Percentiles rank a stretch among this genome's conserved stretches.
Conservation (phyloP, 2,113 vertebrate species). For the Lathamus discolor region DNA sequence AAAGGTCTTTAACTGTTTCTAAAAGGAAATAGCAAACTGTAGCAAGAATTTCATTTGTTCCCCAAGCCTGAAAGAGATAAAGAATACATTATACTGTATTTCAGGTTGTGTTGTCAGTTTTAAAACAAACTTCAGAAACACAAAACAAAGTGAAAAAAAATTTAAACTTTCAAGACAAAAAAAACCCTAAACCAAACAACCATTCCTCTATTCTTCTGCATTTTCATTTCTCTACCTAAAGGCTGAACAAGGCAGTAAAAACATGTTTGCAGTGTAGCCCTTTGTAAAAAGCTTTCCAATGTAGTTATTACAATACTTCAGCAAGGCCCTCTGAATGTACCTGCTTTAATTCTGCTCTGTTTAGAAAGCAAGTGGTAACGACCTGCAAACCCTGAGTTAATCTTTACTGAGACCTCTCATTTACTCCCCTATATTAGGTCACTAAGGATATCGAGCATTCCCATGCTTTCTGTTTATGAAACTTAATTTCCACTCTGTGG, state of each 20-base stretch:
- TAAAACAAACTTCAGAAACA: not conserved
- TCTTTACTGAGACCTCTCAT: not conserved
- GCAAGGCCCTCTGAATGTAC: not conserved
- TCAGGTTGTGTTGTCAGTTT: not conserved
- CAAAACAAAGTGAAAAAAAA: not conserved
- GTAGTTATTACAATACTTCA: not conserved
- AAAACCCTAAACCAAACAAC: not conserved
- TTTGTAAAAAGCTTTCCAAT: not conserved
- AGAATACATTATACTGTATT: not conserved
- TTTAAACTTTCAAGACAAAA: not conserved
- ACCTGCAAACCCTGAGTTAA: not conserved
- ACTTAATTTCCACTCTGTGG: constrained; percentile 16
- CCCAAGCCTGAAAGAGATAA: constrained; percentile 68
- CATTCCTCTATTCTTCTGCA: not conserved
- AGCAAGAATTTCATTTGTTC: constrained; percentile 52
- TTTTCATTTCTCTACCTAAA: not conserved
- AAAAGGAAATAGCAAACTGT: not conserved
- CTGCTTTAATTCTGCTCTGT: constrained; percentile 6
- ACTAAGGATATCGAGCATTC: constrained; percentile 27
- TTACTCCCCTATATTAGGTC: not conserved
- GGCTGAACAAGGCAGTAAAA: not conserved
- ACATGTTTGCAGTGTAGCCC: not conserved
- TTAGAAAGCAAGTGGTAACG: constrained; percentile 4
- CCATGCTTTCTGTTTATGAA: constrained; percentile 47
- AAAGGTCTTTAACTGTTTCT: not conserved